Base-by-base conservation (phyloP, 2,888 invertebrate species). In the Orchesella flavescens region DNA sequence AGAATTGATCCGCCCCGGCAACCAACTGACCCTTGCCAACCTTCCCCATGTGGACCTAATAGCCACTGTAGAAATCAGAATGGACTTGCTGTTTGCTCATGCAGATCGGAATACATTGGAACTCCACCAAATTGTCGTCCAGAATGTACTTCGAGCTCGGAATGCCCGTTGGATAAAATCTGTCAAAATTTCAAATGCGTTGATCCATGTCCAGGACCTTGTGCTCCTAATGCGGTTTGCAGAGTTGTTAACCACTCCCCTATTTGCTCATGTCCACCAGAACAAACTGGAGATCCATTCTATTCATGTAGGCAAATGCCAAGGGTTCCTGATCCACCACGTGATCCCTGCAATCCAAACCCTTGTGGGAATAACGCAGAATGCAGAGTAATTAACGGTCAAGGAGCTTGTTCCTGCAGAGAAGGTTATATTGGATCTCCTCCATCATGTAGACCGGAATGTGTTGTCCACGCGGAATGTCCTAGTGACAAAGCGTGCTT, bases 301-400 rank as follows among this genome's bases (percentile, higher is more conserved):
- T 90, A 94, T 94, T 89, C 95, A 94, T 9, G 93, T 94, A 88
- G 95, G 95, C 90, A 92, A 92, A 72, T 96, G 96, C 89, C 92
- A 94, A 83, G 91, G 94, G 87, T 86, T 84, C 89, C 89, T 12
- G 82, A 85, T 61, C 66, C 75, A n/a, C 84, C 84, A n/a, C 63
- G 53, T 1, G 94, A 96, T 90, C 95, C 94, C n/a, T 96, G 96
- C 91, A 93, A 93, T 89, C 95, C 95, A 83, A 95, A 95, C 57
- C 96, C 96, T 0, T 97, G 96, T 89, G 93, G 94, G 61, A 92
- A 93, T 71, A 96, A 96, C 81, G 91, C 94, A 23, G 91, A 93
- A 88, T 96, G 96, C 89, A 92, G 93, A 90, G 89, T 88, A 43
- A 92, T 94, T n/a, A 93, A 94, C 88, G 95, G 95, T 9, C 78